A percentile compares a stretch with the other conserved stretches of the same genome.
These are phyloP conservation scores for Tetragnatha versicolor DNA, from an alignment of 1,140 invertebrate genomes.

Conservation along the genomic window DNA sequence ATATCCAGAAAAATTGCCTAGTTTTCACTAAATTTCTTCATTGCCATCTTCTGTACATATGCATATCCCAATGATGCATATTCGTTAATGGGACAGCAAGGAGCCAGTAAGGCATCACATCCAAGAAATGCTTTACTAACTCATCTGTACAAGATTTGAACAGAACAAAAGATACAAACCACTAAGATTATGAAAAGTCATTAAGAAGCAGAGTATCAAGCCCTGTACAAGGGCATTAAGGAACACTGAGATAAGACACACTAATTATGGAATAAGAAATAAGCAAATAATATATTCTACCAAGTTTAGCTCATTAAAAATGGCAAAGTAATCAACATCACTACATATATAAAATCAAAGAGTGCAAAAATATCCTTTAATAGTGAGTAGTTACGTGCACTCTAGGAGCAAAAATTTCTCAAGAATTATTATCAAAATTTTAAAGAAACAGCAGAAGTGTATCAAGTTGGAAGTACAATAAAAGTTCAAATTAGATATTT, in stretches of 20 bases:
- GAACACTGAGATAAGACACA: slow-evolving; percentile 52
- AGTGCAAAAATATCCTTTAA: slow-evolving; percentile 46
- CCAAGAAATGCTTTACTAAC: slow-evolving; percentile 35
- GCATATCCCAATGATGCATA: slow-evolving; percentile 6
- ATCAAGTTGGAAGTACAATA: neutral
- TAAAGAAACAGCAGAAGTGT: slow-evolving; percentile 3
- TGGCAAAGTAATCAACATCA: slow-evolving; percentile 20
- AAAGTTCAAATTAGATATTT: neutral
- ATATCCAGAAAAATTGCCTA: slow-evolving; percentile 51
- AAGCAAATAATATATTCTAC: slow-evolving; percentile 14
- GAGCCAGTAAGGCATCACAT: slow-evolving; percentile 31
- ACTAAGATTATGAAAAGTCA: slow-evolving; percentile 46
- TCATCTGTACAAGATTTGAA: slow-evolving; percentile 36
- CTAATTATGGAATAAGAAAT: slow-evolving; percentile 30
- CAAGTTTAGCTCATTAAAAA: slow-evolving; percentile 17
- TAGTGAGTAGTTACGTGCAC: slow-evolving; percentile 27
- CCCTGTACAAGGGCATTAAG: slow-evolving; percentile 5
- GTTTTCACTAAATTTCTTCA: slow-evolving; percentile 33
- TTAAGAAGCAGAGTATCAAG: slow-evolving; percentile 33
- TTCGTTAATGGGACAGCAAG: slow-evolving; percentile 13
- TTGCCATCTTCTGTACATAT: slow-evolving; percentile 49
- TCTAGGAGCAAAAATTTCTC: slow-evolving; percentile 27
- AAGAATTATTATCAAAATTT: slow-evolving; percentile 5
- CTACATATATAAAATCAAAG: slow-evolving; percentile 25
- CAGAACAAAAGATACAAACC: slow-evolving; percentile 49